Percentiles rank a stretch among this genome's conserved stretches.
phyloP scores from a whole-genome alignment of 2,888 invertebrate genomes.

The Tanypteryx hageni region DNA sequence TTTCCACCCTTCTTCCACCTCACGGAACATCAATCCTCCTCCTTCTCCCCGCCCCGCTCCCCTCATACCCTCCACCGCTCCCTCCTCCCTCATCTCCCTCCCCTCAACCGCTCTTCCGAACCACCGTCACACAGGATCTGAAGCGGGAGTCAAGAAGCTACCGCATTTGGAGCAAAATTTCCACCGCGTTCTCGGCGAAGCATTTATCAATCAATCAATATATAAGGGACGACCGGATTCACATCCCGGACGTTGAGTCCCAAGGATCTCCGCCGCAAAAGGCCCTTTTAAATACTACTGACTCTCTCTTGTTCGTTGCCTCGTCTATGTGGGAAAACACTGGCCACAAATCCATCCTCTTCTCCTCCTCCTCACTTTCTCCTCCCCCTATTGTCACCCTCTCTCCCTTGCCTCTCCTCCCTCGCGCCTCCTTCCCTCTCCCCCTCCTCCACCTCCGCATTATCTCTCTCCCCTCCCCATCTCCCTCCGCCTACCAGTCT shows the following conservation, averaged over 20 bases:
- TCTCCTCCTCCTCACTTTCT: neutral
- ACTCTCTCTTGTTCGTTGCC: neutral
- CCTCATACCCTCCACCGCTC: neutral
- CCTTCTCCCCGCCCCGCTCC: neutral
- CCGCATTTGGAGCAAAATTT: constrained; percentile 62
- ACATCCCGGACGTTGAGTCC: constrained; percentile 40
- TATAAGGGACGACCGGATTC: constrained; percentile 38
- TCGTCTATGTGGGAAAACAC: neutral
- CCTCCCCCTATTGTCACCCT: neutral
- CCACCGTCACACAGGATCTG: constrained; percentile 16
- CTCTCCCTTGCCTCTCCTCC: neutral
- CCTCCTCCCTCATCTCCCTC: neutral
- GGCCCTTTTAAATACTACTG: constrained; percentile 38
- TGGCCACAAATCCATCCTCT: constrained; percentile 33
- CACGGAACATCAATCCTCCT: neutral
- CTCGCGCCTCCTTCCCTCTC: neutral
- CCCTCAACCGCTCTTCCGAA: neutral
- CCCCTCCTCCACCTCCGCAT: too few relatives aligned
- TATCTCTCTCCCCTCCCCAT: too few relatives aligned
- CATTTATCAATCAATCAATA: constrained; percentile 64
- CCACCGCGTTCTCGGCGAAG: neutral
- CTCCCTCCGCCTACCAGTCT: neutral
- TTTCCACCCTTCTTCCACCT: neutral
- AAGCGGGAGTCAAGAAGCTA: constrained; percentile 47
- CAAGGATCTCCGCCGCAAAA: constrained; percentile 37